Conservation (phyloP, 2,888 invertebrate genomes). For the Tolmerus cingulatus region DNA sequence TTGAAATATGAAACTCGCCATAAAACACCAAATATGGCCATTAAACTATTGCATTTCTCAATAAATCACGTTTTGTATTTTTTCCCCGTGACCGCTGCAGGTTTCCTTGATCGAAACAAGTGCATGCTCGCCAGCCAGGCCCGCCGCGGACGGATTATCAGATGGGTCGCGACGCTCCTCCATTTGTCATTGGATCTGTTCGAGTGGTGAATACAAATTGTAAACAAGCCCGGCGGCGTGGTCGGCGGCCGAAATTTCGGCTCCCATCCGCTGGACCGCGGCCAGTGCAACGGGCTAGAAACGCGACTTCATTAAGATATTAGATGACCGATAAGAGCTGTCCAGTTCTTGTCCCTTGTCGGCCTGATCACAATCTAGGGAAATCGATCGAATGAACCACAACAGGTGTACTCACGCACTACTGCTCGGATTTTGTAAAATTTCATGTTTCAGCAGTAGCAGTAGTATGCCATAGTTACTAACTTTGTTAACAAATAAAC, state of each 20-base stretch:
- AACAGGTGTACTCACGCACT: not conserved
- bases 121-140: conserved; percentile 13
- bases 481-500: too few relatives aligned
- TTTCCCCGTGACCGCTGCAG: conserved; percentile 1
- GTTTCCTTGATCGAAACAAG: conserved; percentile 39
- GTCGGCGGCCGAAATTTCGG: conserved; percentile 4
- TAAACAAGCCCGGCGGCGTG: conserved; percentile 13
- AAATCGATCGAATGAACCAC: not conserved
- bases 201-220: conserved; percentile 41
- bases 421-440: not conserved
- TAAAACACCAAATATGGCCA: conserved; percentile 48
- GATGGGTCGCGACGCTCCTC: conserved; percentile 19
- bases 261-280: not conserved
- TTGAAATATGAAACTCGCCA: conserved; percentile 47
- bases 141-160: conserved; percentile 29
- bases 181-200: conserved; percentile 41
- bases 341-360: conserved; percentile 5
- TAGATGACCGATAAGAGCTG: conserved; percentile 25
- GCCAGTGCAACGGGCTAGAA: not conserved
- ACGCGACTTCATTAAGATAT: conserved; percentile 27
- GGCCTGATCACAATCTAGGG: conserved; percentile 5
- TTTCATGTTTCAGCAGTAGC: not conserved
- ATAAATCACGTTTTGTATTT: conserved; percentile 47
- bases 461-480: too few relatives aligned
- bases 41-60: conserved; percentile 49